Evolutionary conservation across 2,113 vertebrate species (phyloP), one percentile per base, ranked within the genome.

Genomic region (Protobothrops flavoviridis): DNA sequence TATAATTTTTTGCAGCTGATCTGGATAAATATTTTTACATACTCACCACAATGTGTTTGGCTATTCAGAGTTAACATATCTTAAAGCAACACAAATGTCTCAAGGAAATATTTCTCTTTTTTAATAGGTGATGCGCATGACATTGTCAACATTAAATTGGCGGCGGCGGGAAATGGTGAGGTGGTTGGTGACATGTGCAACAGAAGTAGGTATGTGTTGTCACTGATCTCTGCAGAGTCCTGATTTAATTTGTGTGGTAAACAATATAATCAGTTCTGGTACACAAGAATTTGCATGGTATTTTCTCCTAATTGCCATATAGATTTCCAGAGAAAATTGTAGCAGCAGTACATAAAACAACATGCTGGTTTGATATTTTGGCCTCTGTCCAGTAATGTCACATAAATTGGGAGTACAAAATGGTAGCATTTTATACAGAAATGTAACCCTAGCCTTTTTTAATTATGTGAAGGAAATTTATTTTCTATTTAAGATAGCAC

Each of bases 161-260:
- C 97, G 98, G 43, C 97, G 98, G 3, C 97, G 98, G 92, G 98
- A 98, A 95, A 98, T 98, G 98, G 98, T 98, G 96, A 97, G 98
- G 94, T 98, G 98, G 98, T 96, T 98, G 95, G 98, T 98, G 94
- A 98, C 98, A 0, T 98, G 98, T 96, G 98, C 98, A 95, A 98
- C 98, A 95, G 98, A 98, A 98, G 97, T 98, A 92, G 98, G 98
- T 98, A 97, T 61, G 98, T 98, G 94, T 43, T 86, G 86, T 87
- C 43, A 23, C 85, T 89, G 69, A 33, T 39, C 12, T 90, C 52
- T 85, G 88, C 0, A 57, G 55, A 15, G 33, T 48, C 90, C 95
- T 69, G 53, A 85, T 88, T 93, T 94, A 43, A 3, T 92, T 93
- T 13, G 90, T 8, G 87, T 1, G 26, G 69, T 5, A 1, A 45